A percentile compares a stretch with the other conserved stretches of the same genome.
These are phyloP conservation scores for Nanorana parkeri DNA, from an alignment of 2,113 vertebrate species.

Conservation along the genomic window DNA sequence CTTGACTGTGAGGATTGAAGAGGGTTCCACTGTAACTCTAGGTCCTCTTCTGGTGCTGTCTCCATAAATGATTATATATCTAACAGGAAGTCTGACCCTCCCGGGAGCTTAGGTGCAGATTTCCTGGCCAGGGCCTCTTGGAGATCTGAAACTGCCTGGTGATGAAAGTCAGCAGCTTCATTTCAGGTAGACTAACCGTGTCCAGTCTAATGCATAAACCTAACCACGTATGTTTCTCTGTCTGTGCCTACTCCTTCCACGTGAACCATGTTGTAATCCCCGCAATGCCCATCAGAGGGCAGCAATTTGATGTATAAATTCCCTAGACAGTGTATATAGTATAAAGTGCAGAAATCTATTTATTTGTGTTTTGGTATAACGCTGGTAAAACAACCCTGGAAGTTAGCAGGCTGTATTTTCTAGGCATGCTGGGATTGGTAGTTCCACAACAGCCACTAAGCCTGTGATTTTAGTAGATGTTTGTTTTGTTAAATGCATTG, in stretches of 20 bases:
- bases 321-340: neutral
- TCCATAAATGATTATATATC: too few species aligned
- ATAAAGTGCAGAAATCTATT: neutral
- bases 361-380: slow-evolving; percentile 22
- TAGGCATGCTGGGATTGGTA: neutral
- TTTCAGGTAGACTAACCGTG: too few species aligned
- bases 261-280: neutral
- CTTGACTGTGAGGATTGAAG: too few species aligned
- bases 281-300: neutral
- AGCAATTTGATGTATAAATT: neutral
- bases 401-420: neutral
- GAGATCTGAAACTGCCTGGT: too few species aligned
- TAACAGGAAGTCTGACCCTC: too few species aligned
- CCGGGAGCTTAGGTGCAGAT: neutral
- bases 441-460: neutral
- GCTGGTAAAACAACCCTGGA: neutral
- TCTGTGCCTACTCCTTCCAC: neutral
- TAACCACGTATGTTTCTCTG: neutral
- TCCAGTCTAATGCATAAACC: neutral
- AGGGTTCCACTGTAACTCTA: too few species aligned
- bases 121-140: too few species aligned
- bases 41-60: too few species aligned
- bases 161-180: too few species aligned
- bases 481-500: neutral
- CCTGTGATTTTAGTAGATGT: neutral